Percentiles rank a stretch among this genome's conserved stretches.
Conservation (phyloP, 2,888 invertebrate genomes). For the Sphaeridia pumilis region DNA sequence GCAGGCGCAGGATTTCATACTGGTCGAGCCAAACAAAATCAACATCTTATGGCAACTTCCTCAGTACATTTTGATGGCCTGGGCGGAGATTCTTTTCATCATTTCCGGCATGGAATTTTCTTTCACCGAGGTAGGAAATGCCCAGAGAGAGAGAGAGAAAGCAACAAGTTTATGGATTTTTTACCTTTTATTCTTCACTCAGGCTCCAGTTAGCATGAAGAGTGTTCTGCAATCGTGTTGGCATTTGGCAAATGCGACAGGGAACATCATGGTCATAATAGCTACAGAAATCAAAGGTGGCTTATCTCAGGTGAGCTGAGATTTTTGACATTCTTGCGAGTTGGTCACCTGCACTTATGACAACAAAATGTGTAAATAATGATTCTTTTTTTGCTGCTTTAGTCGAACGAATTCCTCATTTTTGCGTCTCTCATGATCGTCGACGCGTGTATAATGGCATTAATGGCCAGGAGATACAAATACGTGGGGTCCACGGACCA, state of each 20-base stretch:
- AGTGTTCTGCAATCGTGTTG: constrained; percentile 73
- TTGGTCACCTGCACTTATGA: too few relatives aligned
- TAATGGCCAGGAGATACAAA: constrained; percentile 67
- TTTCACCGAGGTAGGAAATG: constrained; percentile 55
- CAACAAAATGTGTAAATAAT: background rate
- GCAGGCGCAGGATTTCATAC: too few relatives aligned
- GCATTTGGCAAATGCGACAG: constrained; percentile 67
- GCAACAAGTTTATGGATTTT: background rate
- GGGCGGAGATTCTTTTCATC: constrained; percentile 71
- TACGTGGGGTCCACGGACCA: constrained; percentile 43
- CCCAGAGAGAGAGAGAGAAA: background rate
- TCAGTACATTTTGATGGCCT: constrained; percentile 65
- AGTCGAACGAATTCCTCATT: constrained; percentile 76
- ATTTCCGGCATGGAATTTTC: constrained; percentile 73
- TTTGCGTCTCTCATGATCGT: constrained; percentile 74
- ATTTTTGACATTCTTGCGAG: too few relatives aligned
- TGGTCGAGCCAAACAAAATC: constrained; percentile 59
- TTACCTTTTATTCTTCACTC: constrained; percentile 21
- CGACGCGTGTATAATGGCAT: constrained; percentile 68
- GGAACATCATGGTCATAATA: constrained; percentile 78
- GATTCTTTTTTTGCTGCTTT: constrained; percentile 37
- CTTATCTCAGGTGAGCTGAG: constrained; percentile 17
- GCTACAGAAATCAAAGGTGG: constrained; percentile 58
- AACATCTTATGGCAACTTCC: constrained; percentile 72
- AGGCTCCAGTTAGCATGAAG: constrained; percentile 73